These are phyloP conservation scores for Pseudopleuronectes americanus DNA, from an alignment of 2,797 vertebrate genomes.

Conservation along the genomic window DNA sequence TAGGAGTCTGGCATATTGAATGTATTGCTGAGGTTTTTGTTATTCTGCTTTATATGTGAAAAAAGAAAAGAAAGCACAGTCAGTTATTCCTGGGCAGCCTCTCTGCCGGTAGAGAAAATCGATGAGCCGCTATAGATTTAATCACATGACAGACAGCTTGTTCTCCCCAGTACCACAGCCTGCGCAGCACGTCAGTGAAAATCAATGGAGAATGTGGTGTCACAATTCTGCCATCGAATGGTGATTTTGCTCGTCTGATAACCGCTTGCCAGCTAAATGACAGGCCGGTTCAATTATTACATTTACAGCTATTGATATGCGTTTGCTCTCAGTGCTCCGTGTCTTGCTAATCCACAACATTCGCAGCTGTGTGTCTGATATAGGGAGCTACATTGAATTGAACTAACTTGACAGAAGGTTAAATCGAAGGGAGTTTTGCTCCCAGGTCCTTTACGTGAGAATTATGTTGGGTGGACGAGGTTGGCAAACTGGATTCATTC, in stretches of 20 bases:
- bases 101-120: constrained; percentile 27
- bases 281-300: constrained; percentile 38
- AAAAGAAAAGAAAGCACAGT: constrained; percentile 12
- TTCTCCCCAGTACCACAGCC: constrained; percentile 27
- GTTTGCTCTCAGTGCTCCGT: constrained; percentile 17
- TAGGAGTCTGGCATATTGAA: constrained; percentile 33
- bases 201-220: constrained; percentile 53
- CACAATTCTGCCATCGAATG: constrained; percentile 48
- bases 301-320: constrained; percentile 38
- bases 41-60: constrained; percentile 13
- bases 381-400: constrained; percentile 15
- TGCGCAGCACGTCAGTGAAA: constrained; percentile 15
- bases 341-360: constrained; percentile 27
- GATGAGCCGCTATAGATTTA: constrained; percentile 49
- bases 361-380: constrained; percentile 37
- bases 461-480: constrained; percentile 41
- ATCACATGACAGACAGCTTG: constrained; percentile 45
- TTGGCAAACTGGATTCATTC: constrained; percentile 67
- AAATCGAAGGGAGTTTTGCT: constrained; percentile 45
- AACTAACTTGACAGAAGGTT: constrained; percentile 59
- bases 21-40: constrained; percentile 22
- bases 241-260: constrained; percentile 47
- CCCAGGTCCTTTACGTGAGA: constrained; percentile 39
- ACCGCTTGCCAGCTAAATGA: constrained; percentile 30
- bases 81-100: constrained; percentile 30